Base-by-base conservation (phyloP, 2,797 vertebrate species). In the Jordanella pulchra region DNA sequence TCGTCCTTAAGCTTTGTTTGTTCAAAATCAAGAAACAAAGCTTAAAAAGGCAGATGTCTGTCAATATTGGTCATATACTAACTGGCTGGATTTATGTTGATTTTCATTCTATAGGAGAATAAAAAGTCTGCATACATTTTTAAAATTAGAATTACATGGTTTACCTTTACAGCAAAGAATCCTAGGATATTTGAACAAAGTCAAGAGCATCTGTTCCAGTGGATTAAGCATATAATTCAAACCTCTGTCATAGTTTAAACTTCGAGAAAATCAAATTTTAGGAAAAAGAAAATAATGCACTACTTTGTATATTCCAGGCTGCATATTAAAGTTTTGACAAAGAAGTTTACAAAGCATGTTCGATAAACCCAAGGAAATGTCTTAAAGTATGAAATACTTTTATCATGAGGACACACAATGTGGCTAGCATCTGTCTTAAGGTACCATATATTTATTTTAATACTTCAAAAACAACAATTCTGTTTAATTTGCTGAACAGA, bases 51-150 rank as follows among this genome's bases (percentile, higher is more conserved):
- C 30, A 53, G 67, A 72, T 42, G 14, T 67, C 1, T 60, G 7
- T 68, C 67, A 32, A 58, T 71, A 73, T 55, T 44, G 25, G 12
- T 61, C 12, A 44, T 25, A 39, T 64, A 78, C 14, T 63, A 12
- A 63, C 32, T 65, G 3, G 4, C 13, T 18, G 27, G 42, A 50
- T 60, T 65, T 42, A 47, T 76, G 23, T 5, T 2, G 21, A 50
- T 7, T 7, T 23, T 35, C 35, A 35, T 45, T 45, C 35, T 39
- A 7, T 5, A 39, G 35, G 35, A 39, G 56, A 11, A 54, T 1
- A 28, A 55, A 55, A 54, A 53, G 28, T 3, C 30, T 15, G 10
- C 58, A 25, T 42, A 21, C 30, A 73, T 48, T 18, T 18, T 61
- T 9, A n/a, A 67, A 23, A 17, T 44, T n/a, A 32, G 28, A 44